phyloP scores from a whole-genome alignment of 2,113 vertebrate species.

The Noturus placidus region DNA sequence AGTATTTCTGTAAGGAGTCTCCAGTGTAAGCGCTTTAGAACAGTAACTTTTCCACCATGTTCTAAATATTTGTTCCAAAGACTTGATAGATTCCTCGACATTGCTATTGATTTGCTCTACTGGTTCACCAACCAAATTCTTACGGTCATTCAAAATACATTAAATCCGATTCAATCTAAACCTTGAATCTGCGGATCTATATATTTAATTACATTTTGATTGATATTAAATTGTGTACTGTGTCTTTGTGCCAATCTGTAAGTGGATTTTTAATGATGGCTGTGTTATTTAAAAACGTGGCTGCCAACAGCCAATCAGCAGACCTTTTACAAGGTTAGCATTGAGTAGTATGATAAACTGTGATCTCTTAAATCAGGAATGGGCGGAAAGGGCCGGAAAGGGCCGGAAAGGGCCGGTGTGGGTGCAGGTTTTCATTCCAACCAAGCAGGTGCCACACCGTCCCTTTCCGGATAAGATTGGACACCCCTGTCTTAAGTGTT shows the following conservation, averaged over 20 bases:
- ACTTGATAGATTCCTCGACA: not conserved
- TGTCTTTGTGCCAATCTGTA: not conserved
- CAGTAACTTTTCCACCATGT: not conserved
- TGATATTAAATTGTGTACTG: not conserved
- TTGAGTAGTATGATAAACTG: not conserved
- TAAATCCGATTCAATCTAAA: not conserved
- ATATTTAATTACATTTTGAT: not conserved
- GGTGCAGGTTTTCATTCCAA: no score
- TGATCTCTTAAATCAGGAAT: no score
- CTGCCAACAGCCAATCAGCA: not conserved
- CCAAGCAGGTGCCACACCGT: no score
- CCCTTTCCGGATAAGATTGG: no score
- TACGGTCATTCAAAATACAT: not conserved
- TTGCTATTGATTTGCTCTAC: not conserved
- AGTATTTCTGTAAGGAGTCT: not conserved
- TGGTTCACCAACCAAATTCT: not conserved
- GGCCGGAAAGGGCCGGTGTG: no score
- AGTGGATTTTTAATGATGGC: not conserved
- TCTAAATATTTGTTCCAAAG: not conserved
- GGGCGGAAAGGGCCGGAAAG: no score
- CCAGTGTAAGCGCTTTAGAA: not conserved
- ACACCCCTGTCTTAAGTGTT: no score
- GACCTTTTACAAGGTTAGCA: not conserved
- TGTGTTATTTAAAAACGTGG: not conserved
- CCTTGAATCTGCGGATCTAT: not conserved